Evolutionary conservation across 1,140 invertebrate genomes (phyloP), one percentile per base, ranked within the genome.

Genomic region (Uloborus diversus): DNA sequence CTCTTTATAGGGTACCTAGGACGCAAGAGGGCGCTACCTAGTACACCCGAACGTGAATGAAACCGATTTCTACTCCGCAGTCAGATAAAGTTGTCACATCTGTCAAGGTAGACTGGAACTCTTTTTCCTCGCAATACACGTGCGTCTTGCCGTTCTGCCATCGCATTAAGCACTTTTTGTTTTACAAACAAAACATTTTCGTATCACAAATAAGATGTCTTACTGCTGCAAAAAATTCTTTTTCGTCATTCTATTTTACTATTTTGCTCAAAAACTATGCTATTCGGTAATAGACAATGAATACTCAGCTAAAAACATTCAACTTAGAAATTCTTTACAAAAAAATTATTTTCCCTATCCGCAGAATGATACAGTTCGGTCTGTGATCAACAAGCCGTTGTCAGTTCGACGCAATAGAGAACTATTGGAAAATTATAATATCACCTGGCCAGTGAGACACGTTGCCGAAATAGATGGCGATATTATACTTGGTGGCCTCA

Each of bases 401-500:
- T n/a, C n/a, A n/a, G n/a, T n/a, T n/a, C 97, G 87, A n/a, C 3
- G 32, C 20, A 53, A 32, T 20, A 28, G 23, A 20, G 33, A 3
- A 9, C n/a, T 35, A 25, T 51, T 4, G 28, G 47, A 23, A n/a
- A n/a, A 5, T 64, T 78, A 35, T 20, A 53, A 56, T 70, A n/a
- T 28, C 27, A 47, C 87, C 0, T 96, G 96, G 95, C 95, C 95
- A 0, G 90, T 94, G 2, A 96, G 96, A 83, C 90, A 92, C 64
- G 93, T 95, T 83, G 93, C 94, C 0, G 91, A 93, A 1, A 92
- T 97, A 2, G 92, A 94, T 84, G 96, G 95, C 0, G 92, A 96
- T 82, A 86, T 90, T 37, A 83, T 86, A 5, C 86, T 98, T 0
- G 96, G 96, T 4, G 96, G 94, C 0, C 87, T 97, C 3, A 97